These are phyloP conservation scores for Etheostoma nigrum DNA, from an alignment of 2,797 vertebrate species.

Conservation along the genomic window DNA sequence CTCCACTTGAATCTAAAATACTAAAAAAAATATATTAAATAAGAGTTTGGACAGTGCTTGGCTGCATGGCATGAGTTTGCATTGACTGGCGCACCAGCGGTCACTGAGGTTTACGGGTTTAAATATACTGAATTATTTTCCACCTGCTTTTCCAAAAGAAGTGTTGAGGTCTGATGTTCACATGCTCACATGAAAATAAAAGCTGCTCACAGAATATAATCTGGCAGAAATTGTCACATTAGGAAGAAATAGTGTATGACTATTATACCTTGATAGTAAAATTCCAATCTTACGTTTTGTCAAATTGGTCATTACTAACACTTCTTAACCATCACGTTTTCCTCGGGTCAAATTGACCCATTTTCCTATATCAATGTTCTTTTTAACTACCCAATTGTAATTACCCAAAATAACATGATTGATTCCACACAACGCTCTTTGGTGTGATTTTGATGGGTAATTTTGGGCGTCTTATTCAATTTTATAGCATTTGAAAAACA, in stretches of 20 bases:
- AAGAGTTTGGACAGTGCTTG: neutral
- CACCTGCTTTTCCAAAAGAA: neutral
- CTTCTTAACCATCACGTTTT: neutral
- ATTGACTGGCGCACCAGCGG: neutral
- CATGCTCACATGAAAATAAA: neutral
- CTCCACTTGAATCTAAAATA: neutral
- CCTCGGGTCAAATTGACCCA: no score
- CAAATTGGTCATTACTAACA: neutral
- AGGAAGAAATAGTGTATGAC: neutral
- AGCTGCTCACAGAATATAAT: neutral
- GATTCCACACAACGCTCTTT: no score
- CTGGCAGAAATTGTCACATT: neutral
- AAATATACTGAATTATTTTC: neutral
- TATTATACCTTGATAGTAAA: neutral
- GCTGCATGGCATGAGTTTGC: neutral
- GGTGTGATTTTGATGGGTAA: no score
- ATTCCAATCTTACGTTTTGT: neutral
- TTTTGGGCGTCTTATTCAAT: no score
- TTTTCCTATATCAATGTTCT: no score
- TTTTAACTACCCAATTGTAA: no score
- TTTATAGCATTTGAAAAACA: no score
- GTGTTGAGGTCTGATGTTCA: neutral
- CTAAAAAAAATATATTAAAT: no score
- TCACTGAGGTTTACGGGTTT: neutral
- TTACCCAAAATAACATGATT: no score